These are phyloP conservation scores for Coregonus sp. DNA, from an alignment of 2,797 vertebrate species.

Conservation along the genomic window DNA sequence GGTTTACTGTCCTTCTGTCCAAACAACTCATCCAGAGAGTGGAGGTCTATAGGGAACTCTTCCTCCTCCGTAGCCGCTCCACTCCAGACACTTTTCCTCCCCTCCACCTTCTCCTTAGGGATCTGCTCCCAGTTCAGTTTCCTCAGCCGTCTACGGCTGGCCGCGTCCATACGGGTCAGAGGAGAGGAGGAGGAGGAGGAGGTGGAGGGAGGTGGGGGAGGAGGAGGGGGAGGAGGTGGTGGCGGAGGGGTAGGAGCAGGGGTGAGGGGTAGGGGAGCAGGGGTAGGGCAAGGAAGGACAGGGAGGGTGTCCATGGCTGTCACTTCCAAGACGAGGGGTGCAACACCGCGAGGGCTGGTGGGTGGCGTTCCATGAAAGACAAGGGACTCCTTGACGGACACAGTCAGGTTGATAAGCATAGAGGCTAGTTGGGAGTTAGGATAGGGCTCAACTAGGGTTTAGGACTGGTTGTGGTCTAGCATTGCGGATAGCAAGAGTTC, in stretches of 20 bases:
- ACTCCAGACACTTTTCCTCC: constrained; percentile 78
- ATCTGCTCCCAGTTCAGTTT: constrained; percentile 83
- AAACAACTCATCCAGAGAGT: constrained; percentile 80
- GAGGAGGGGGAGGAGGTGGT: constrained; percentile 34
- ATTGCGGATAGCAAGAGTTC: too few species aligned
- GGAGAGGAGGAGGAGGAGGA: constrained; percentile 35
- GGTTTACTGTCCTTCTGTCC: constrained; percentile 71
- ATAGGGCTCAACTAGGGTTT: background rate
- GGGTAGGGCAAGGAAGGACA: constrained; percentile 44
- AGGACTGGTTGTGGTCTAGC: background rate
- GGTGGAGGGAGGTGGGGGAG: constrained; percentile 27
- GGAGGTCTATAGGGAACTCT: constrained; percentile 78
- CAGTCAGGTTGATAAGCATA: constrained; percentile 70
- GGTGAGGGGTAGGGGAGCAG: constrained; percentile 37
- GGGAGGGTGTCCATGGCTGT: constrained; percentile 73
- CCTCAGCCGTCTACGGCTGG: constrained; percentile 69
- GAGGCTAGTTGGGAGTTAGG: constrained; percentile 35
- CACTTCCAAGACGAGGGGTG: constrained; percentile 61
- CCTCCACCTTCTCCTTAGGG: constrained; percentile 80
- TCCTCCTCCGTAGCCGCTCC: constrained; percentile 66
- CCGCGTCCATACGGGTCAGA: constrained; percentile 57
- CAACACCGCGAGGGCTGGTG: constrained; percentile 24
- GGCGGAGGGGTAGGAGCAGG: constrained; percentile 48
- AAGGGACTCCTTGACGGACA: constrained; percentile 63
- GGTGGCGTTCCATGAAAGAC: constrained; percentile 74